Evolutionary conservation across 2,797 vertebrate species (phyloP).

Genomic region (Microctenopoma steveboyesi): DNA sequence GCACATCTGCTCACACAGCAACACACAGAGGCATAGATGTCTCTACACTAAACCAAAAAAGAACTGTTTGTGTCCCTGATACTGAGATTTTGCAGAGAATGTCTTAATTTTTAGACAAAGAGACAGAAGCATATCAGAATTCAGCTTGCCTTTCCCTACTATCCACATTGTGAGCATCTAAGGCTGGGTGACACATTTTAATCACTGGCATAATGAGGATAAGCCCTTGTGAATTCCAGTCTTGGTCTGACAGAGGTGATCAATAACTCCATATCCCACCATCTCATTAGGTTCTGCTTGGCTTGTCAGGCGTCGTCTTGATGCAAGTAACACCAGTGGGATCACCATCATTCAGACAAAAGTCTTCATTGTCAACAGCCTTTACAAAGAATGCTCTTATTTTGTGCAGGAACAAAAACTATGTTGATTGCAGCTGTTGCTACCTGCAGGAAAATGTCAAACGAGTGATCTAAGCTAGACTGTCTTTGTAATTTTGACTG

Average conservation of each 20-base stretch:
- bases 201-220: conserved; percentile 67
- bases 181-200: conserved; percentile 55
- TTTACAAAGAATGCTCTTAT: conserved; percentile 15
- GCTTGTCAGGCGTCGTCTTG: conserved; percentile 10
- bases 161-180: conserved; percentile 37
- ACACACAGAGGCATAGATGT: conserved; percentile 20
- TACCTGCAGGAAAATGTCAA: neutral
- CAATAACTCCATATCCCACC: conserved; percentile 64
- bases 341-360: conserved; percentile 16
- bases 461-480: conserved; percentile 4
- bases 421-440: conserved; percentile 11
- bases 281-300: conserved; percentile 47
- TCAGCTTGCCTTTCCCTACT: conserved; percentile 35
- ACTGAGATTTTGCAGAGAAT: conserved; percentile 19
- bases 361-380: conserved; percentile 15
- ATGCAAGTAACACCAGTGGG: conserved; percentile 15
- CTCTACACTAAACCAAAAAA: conserved; percentile 42
- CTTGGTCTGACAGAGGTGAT: conserved; percentile 67
- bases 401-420: conserved; percentile 6
- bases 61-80: conserved; percentile 21
- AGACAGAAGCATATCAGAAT: conserved; percentile 34
- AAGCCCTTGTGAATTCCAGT: conserved; percentile 53
- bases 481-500: neutral
- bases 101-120: conserved; percentile 29
- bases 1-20: too few species aligned